Conservation (phyloP, 1,140 invertebrate species). For the Drosophila ironensis region DNA sequence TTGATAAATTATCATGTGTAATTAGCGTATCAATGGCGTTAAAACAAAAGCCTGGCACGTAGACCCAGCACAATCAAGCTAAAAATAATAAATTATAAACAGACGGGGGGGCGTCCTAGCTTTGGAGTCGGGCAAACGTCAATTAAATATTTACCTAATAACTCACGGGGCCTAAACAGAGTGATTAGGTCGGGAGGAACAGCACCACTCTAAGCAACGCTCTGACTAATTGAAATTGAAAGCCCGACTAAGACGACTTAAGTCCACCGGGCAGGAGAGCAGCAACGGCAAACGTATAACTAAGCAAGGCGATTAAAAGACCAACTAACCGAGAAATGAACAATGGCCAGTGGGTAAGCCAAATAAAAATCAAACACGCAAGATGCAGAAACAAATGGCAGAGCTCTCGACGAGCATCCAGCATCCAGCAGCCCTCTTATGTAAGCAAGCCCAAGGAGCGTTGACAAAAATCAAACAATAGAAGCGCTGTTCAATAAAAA, state of each 20-base stretch:
- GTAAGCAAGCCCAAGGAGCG: constrained; percentile 55
- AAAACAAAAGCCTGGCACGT: constrained; percentile 34
- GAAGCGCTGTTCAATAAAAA: constrained; percentile 70
- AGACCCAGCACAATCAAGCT: constrained; percentile 1
- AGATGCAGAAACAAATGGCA: constrained; percentile 60
- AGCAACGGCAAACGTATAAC: constrained; percentile 6
- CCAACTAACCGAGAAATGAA: constrained; percentile 75
- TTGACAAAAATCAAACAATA: constrained; percentile 78
- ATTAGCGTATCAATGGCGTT: constrained; percentile 71
- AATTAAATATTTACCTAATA: constrained; percentile 58
- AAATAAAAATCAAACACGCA: constrained; percentile 68
- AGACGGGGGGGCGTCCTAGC: not conserved
- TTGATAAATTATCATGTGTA: constrained; percentile 71
- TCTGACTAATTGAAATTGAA: constrained; percentile 63
- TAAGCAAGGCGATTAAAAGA: constrained; percentile 67
- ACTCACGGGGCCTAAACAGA: constrained; percentile 18
- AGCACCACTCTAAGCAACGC: constrained; percentile 42
- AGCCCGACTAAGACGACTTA: constrained; percentile 24
- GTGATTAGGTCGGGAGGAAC: constrained; percentile 14
- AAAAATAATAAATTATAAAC: constrained; percentile 8
- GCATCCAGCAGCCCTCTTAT: constrained; percentile 67
- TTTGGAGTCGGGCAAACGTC: constrained; percentile 33
- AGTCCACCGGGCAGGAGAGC: constrained; percentile 1
- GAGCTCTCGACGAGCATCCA: constrained; percentile 5
- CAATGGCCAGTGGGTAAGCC: constrained; percentile 56